These are phyloP conservation scores for Hippocampus abdominalis DNA, from an alignment of 2,113 vertebrate genomes.

Conservation along the genomic window DNA sequence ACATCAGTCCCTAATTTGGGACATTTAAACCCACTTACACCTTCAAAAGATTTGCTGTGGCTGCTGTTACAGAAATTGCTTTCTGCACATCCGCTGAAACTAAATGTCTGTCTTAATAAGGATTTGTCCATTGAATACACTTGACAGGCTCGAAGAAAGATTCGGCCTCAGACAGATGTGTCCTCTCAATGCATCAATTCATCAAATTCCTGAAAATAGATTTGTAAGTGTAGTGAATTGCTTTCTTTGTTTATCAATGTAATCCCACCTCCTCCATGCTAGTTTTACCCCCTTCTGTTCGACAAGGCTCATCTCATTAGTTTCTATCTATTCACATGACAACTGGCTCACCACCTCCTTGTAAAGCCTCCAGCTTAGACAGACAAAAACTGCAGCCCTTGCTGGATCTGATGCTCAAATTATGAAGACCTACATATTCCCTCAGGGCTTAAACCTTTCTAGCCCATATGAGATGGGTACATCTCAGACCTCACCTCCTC, in stretches of 20 bases:
- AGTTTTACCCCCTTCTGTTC: constrained; percentile 27
- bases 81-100: constrained; percentile 43
- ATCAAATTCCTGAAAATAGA: constrained; percentile 21
- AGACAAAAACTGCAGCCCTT: constrained; percentile 46
- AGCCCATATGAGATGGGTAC: constrained; percentile 55
- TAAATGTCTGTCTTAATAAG: constrained; percentile 42
- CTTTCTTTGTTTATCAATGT: constrained; percentile 42
- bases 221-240: constrained; percentile 33
- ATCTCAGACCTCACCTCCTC: constrained; percentile 45
- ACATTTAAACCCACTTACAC: constrained; percentile 20
- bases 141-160: not conserved
- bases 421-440: constrained; percentile 48
- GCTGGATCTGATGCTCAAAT: constrained; percentile 41
- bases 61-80: constrained; percentile 50
- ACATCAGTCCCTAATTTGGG: not conserved
- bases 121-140: constrained; percentile 11
- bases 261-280: constrained; percentile 18
- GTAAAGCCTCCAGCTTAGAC: constrained; percentile 34
- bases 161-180: constrained; percentile 27
- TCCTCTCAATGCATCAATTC: constrained; percentile 28
- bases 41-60: constrained; percentile 46
- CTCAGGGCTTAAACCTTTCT: constrained; percentile 35
- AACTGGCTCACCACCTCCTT: constrained; percentile 37
- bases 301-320: constrained; percentile 42
- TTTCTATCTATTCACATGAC: constrained; percentile 37